These are phyloP conservation scores for Odontothrips loti DNA, from an alignment of 2,888 invertebrate species.

Conservation along the genomic window DNA sequence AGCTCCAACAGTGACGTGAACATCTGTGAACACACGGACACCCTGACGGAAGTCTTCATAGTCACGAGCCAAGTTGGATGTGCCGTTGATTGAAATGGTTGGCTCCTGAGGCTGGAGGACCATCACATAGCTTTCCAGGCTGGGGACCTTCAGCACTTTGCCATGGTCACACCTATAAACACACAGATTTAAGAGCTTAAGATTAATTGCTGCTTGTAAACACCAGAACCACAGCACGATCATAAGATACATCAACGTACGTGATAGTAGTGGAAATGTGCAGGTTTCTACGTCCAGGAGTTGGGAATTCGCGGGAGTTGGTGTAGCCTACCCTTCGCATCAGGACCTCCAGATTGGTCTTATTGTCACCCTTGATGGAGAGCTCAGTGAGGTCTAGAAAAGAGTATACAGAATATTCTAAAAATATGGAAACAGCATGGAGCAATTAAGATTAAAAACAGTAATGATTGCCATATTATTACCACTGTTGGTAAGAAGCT, in stretches of 20 bases:
- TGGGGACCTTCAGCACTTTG: constrained; percentile 66
- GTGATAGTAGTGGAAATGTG: constrained; percentile 74
- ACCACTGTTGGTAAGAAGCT: constrained; percentile 63
- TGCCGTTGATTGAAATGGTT: constrained; percentile 75
- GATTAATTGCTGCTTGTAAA: constrained; percentile 15
- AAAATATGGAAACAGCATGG: background rate
- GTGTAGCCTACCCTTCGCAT: constrained; percentile 85
- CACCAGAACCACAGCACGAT: constrained; percentile 2
- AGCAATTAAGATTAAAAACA: background rate
- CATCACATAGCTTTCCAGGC: constrained; percentile 79
- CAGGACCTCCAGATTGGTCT: constrained; percentile 81
- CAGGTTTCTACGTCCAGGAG: constrained; percentile 88
- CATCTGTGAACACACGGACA: constrained; percentile 81
- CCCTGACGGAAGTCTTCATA: constrained; percentile 83
- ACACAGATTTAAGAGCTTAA: constrained; percentile 28
- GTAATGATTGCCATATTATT: constrained; percentile 28
- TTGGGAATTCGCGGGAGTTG: constrained; percentile 86
- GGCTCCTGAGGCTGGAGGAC: constrained; percentile 82
- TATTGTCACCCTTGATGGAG: constrained; percentile 85
- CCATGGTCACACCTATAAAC: constrained; percentile 65
- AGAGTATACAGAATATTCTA: constrained; percentile 28
- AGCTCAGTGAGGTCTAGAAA: constrained; percentile 73
- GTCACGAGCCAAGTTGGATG: constrained; percentile 74
- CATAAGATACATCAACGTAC: constrained; percentile 48
- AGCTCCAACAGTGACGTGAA: constrained; percentile 63